Conservation (phyloP, 2,888 invertebrate genomes). For the Criorhina ranunculi region DNA sequence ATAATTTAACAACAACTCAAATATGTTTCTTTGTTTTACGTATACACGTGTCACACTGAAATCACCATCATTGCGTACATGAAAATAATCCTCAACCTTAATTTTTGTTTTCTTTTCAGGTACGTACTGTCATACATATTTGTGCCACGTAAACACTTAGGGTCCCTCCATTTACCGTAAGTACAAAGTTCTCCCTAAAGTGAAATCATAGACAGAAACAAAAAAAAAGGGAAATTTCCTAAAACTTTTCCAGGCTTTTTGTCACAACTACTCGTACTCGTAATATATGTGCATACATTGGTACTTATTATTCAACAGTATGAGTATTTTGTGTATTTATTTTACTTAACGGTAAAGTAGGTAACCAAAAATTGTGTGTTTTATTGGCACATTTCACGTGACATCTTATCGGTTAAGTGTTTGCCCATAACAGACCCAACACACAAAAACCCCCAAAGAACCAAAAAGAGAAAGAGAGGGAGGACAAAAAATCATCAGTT, state of each 20-base stretch:
- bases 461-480: neutral
- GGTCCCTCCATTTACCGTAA: slow-evolving; percentile 11
- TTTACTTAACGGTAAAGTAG: neutral
- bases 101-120: slow-evolving; percentile 28
- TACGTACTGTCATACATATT: slow-evolving; percentile 33
- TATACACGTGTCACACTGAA: neutral
- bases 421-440: neutral
- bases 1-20: neutral
- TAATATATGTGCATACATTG: neutral
- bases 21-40: neutral
- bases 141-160: slow-evolving; percentile 20
- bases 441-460: neutral
- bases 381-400: slow-evolving; percentile 44
- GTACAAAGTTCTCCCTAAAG: slow-evolving; percentile 1
- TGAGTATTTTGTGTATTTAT: neutral
- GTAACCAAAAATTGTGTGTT: slow-evolving; percentile 28
- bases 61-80: neutral
- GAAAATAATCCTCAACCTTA: neutral
- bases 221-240: neutral
- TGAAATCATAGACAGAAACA: slow-evolving; percentile 5
- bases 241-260: slow-evolving; percentile 2
- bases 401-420: slow-evolving; percentile 41
- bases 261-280: neutral
- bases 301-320: slow-evolving; percentile 15
- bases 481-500: too few relatives aligned